Evolutionary conservation across 2,797 vertebrate species (phyloP).

Genomic region (Amphiprion clarkii): DNA sequence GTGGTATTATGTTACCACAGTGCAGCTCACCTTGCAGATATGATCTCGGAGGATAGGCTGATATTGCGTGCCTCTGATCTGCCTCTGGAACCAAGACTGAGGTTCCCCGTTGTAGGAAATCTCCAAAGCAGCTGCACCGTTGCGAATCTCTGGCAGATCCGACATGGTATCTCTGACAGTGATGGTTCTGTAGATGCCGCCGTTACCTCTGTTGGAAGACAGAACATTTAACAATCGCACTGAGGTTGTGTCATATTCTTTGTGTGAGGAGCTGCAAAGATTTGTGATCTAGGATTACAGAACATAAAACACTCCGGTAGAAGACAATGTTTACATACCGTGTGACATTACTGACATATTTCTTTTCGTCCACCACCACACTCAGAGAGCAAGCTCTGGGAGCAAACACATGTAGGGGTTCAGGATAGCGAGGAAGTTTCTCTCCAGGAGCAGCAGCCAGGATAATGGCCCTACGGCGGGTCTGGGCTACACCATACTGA

Average conservation of each 20-base stretch:
- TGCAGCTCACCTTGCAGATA: constrained; percentile 92
- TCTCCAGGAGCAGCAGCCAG: constrained; percentile 95
- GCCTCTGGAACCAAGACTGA: constrained; percentile 99
- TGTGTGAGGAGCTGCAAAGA: not conserved
- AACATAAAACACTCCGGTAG: too few relatives aligned
- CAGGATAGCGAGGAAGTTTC: constrained; percentile 93
- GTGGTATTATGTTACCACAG: not conserved
- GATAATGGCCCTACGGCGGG: constrained; percentile 93
- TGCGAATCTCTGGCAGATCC: constrained; percentile 95
- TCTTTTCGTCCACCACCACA: constrained; percentile 95
- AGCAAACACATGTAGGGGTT: constrained; percentile 95
- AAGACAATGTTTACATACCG: constrained; percentile 79
- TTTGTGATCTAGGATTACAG: not conserved
- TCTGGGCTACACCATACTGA: constrained; percentile 96
- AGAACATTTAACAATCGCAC: not conserved
- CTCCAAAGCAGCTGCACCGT: constrained; percentile 91
- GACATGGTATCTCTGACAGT: constrained; percentile 98
- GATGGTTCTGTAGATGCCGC: constrained; percentile 95
- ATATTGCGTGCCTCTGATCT: constrained; percentile 95
- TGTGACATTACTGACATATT: constrained; percentile 94
- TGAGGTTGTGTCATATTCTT: not conserved
- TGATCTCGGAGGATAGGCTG: constrained; percentile 98
- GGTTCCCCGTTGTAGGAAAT: constrained; percentile 98
- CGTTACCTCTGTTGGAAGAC: constrained; percentile 85
- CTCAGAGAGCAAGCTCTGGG: constrained; percentile 95